Base-by-base conservation (phyloP, 2,888 invertebrate genomes). In the Clitarchus hookeri region DNA sequence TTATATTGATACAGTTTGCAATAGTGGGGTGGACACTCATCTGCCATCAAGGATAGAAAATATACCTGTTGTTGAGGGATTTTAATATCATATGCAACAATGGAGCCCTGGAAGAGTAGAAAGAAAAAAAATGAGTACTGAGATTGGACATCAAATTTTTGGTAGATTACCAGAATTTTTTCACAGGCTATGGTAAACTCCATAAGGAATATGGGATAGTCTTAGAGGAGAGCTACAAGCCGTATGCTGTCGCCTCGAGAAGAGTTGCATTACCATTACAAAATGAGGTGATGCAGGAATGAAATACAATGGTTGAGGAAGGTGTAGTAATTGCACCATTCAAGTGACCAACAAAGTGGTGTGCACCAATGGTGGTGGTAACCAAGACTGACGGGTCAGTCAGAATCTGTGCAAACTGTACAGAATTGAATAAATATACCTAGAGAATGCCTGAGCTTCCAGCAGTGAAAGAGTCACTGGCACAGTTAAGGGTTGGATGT, bases 321-420 rank as follows among this genome's bases (percentile, higher is more conserved):
- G 89, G 88, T n/a, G n/a, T n/a, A 6, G 89, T 91, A 6, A 90
- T 91, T 82, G 88, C 88, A 78, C 85, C 88, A 4, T 90, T n/a
- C n/a, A 91, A 0, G 88, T 3, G 36, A 36, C 36, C 36, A 36
- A 36, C 36, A 36, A 4, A 36, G 36, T 36, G 36, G 36, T 36
- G 36, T 36, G 36, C 36, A 36, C 36, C 36, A 36, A 1, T 36
- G 36, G 36, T 36, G 1, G 36, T 36, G 89, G 23, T 86, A 88
- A 85, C 88, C 9, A 90, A 90, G 87, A 84, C 86, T 0, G 86
- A 87, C 44, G 88, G 87, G 27, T 87, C 84, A 23, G 85, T 90
- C 23, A 78, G 90, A 19, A 44, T 90, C 16, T 90, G n/a, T 85
- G 87, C 88, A 9, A 90, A 77, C 77, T 12, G 8, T 23, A 77